Evolutionary conservation across 35 echinoderm and acorn worm genomes (phyloP), one percentile per base, ranked within the genome.

Genomic region (Apostichopus parvimensis): DNA sequence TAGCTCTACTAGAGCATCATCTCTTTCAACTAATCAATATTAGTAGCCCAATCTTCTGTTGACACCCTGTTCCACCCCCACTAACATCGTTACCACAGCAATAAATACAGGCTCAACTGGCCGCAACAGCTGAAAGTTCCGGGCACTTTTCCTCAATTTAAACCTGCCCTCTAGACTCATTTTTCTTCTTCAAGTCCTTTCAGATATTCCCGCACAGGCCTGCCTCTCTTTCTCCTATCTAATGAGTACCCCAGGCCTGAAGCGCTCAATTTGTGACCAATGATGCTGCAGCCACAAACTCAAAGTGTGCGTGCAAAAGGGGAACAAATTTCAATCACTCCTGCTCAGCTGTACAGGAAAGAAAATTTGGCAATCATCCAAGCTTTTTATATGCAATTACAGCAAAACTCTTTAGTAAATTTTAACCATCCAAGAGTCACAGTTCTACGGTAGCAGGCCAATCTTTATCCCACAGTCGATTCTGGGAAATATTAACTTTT

Each of bases 241-340:
- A 80, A 45, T 80, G 78, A 80, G 78, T 80, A 80, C 78, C 78
- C 78, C 78, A 80, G 53, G 26, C 78, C 81, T 84, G 55, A 84
- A 84, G 81, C 81, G 24, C 56, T 84, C 81, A 84, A 84, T 84
- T 84, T 84, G 81, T 84, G 81, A 84, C 81, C 81, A 84, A 84
- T 55, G 21, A 59, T 58, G 54, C 81, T 58, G 56, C 5, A 84
- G 81, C 81, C 81, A 84, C 22, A 58, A 58, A 58, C 12, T 75
- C 71, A 52, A 56, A 58, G 54, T 58, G 81, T 84, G 81, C 81
- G 52, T 84, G 81, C 81, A 84, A 84, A 84, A 15, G 54, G 81
- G 57, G n/a, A 18, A 22, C 14, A 18, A 18, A 18, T 75, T 75
- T 75, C 71, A 75, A 75, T 75, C 64, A 75, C n/a, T n/a, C n/a